Base-by-base conservation (phyloP, 2,797 vertebrate genomes). In the Morus bassanus region DNA sequence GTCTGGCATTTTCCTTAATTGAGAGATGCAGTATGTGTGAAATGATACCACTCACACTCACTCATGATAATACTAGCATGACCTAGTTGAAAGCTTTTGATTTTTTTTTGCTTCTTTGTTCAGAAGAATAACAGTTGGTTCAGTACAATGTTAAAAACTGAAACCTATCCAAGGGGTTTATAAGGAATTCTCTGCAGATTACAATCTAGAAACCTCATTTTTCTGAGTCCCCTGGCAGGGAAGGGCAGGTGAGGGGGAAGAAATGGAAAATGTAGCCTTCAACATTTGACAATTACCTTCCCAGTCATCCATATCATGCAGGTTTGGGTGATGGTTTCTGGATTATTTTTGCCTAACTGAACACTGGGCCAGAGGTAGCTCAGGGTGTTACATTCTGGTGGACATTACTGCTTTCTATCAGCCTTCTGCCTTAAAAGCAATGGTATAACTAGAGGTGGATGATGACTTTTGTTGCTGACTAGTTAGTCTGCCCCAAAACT, bases 1-100 rank as follows among this genome's bases (percentile, higher is more conserved):
- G 93, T 95, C 95, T 96, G 96, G 95, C 96, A 93, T 97, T 97
- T 96, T 96, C 86, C 93, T 97, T 97, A 97, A 97, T 95, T 97
- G 95, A 97, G 96, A 97, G 95, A 97, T 96, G 96, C 89, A 96
- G 95, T 94, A 95, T 95, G 95, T 97, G 96, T 95, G 95, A 97
- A 97, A 97, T 94, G 95, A 97, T 97, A 97, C 96, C 93, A 87
- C 94, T 96, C 95, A 94, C 92, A 89, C 93, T 97, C 96, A 96
- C 95, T 97, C 96, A 95, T 89, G 94, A 93, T 95, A 95, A 96
- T 97, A 92, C 95, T 88, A 96, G 91, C 93, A 92, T 95, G 95
- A 94, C 95, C 95, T 94, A 97, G 96, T 97, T 95, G 93, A 97
- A 95, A 97, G 93, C 95, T 94, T 96, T 94, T 93, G 72, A 88